Percentiles rank a stretch among this genome's conserved stretches.
phyloP scores from a whole-genome alignment of 2,113 vertebrate species.

The Tichodroma muraria region DNA sequence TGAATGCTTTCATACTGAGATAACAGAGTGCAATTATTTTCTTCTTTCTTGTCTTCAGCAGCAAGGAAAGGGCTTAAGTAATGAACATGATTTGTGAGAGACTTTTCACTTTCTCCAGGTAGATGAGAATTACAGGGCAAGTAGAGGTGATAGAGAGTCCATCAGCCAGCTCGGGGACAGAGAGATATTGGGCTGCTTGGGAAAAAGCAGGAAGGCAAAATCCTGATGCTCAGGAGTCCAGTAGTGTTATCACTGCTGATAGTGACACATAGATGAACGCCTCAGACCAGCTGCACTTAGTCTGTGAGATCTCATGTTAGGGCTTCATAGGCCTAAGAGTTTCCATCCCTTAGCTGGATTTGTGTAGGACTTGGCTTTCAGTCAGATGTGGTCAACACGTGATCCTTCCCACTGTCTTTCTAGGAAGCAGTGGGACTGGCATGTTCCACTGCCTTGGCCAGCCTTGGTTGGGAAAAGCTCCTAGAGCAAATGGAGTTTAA shows the following conservation, averaged over 20 bases:
- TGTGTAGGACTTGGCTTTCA: not conserved
- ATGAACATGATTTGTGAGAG: not conserved
- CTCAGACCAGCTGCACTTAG: not conserved
- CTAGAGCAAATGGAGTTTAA: not conserved
- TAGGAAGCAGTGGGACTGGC: not conserved
- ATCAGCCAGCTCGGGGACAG: not conserved
- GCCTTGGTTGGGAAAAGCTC: not conserved
- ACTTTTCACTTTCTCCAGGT: not conserved
- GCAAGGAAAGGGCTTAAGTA: not conserved
- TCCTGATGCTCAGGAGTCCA: not conserved
- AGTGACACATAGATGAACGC: not conserved
- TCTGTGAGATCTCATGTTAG: not conserved
- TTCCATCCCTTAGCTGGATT: not conserved
- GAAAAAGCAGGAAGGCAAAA: not conserved
- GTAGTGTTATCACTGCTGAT: not conserved
- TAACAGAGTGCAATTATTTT: not conserved
- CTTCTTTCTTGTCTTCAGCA: not conserved
- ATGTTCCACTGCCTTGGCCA: not conserved
- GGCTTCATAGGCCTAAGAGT: not conserved
- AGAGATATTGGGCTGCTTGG: not conserved
- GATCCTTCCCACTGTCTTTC: not conserved
- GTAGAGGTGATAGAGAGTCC: not conserved
- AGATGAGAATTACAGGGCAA: not conserved
- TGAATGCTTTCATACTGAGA: not conserved
- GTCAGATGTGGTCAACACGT: accelerated